Evolutionary conservation across 2,797 vertebrate genomes (phyloP).

Genomic region (Anomalospiza imberbis): DNA sequence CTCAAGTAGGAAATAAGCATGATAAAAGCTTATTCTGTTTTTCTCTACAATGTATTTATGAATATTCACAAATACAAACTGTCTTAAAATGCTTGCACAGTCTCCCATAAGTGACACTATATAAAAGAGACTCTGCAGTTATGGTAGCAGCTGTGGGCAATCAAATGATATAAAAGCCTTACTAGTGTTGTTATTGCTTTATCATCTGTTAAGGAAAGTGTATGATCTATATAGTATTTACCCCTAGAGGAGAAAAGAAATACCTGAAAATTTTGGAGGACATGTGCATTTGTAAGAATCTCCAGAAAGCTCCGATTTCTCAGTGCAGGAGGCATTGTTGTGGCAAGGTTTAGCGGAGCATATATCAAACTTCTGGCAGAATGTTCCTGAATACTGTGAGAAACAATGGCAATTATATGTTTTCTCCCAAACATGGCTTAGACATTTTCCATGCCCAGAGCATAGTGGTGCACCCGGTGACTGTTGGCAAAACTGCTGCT

Average conservation of each 20-base stretch:
- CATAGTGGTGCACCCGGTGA: slow-evolving; percentile 75
- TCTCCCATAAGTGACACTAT: neutral
- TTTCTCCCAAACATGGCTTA: slow-evolving; percentile 73
- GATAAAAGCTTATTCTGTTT: neutral
- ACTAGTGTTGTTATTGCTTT: neutral
- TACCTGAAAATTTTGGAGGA: slow-evolving; percentile 81
- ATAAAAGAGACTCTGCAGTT: neutral
- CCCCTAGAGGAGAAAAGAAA: neutral
- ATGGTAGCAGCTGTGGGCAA: neutral
- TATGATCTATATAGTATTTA: neutral
- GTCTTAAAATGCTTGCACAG: neutral
- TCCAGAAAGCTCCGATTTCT: slow-evolving; percentile 47
- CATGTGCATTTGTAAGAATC: slow-evolving; percentile 77
- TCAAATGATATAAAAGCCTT: neutral
- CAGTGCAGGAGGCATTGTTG: slow-evolving; percentile 78
- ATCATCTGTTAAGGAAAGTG: neutral
- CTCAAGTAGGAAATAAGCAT: neutral
- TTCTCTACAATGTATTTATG: neutral
- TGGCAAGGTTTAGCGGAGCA: slow-evolving; percentile 78
- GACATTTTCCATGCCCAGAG: slow-evolving; percentile 81
- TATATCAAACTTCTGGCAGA: slow-evolving; percentile 79
- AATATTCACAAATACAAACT: neutral
- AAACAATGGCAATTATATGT: slow-evolving; percentile 78
- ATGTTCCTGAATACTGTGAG: slow-evolving; percentile 77
- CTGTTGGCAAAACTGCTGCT: slow-evolving; percentile 77